phyloP scores from a whole-genome alignment of 2,888 invertebrate species.

The Perizoma flavofasciatum region DNA sequence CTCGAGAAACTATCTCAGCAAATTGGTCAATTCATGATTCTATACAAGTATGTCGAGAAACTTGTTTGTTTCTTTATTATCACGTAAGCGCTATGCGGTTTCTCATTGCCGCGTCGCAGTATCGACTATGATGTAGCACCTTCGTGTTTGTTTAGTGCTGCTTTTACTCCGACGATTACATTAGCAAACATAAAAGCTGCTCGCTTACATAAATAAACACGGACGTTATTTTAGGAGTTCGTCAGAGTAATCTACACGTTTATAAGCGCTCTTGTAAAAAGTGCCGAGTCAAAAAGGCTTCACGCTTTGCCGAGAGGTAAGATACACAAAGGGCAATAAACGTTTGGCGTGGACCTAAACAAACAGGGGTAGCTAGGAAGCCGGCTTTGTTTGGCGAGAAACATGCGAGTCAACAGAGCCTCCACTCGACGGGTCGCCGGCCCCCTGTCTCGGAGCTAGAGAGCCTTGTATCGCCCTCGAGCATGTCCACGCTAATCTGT shows the following conservation, averaged over 20 bases:
- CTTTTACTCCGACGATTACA: constrained; percentile 49
- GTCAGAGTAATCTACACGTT: constrained; percentile 65
- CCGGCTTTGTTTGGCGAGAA: constrained; percentile 81
- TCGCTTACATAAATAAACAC: constrained; percentile 46
- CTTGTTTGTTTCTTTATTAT: constrained; percentile 64
- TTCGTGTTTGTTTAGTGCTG: constrained; percentile 46
- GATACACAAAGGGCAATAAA: constrained; percentile 81
- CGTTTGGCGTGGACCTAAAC: constrained; percentile 80
- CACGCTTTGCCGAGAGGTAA: constrained; percentile 77
- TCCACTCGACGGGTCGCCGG: constrained; percentile 47
- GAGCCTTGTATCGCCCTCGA: constrained; percentile 44
- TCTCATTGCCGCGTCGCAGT: constrained; percentile 44
- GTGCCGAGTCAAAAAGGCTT: constrained; percentile 82
- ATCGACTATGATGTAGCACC: constrained; percentile 49
- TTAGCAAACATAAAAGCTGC: constrained; percentile 43
- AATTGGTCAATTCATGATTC: constrained; percentile 66
- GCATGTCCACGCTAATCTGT: constrained; percentile 59
- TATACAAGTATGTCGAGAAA: constrained; percentile 51
- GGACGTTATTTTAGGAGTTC: constrained; percentile 37
- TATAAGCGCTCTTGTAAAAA: constrained; percentile 78
- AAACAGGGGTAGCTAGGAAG: constrained; percentile 83
- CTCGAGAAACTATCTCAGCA: constrained; percentile 67
- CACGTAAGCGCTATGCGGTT: constrained; percentile 57
- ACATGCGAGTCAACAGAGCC: constrained; percentile 76
- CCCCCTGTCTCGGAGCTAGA: constrained; percentile 43